phyloP scores from a whole-genome alignment of 2,888 invertebrate species.

The Hesperia comma region DNA sequence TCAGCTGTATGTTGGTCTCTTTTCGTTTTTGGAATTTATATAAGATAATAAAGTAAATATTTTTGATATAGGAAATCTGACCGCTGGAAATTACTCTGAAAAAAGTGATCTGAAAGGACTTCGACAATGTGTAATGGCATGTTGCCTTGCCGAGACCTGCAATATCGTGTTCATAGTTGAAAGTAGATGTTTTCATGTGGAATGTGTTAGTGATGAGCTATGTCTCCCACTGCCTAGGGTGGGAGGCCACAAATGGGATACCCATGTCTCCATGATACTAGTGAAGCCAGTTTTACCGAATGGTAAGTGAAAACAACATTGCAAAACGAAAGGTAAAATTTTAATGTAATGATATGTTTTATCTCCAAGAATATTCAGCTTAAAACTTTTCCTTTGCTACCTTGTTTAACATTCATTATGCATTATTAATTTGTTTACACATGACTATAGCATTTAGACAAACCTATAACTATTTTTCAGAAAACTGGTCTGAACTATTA shows the following conservation, averaged over 20 bases:
- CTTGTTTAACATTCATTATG: too few relatives aligned
- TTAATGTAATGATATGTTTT: too few relatives aligned
- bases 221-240: slow-evolving; percentile 87
- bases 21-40: background rate
- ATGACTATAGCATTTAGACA: too few relatives aligned
- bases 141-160: slow-evolving; percentile 87
- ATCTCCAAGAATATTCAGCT: too few relatives aligned
- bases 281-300: slow-evolving; percentile 87
- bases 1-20: too few relatives aligned
- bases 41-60: slow-evolving; percentile 14
- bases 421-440: too few relatives aligned
- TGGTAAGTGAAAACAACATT: slow-evolving; percentile 56
- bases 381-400: too few relatives aligned
- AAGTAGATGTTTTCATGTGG: slow-evolving; percentile 90
- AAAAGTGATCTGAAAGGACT: slow-evolving; percentile 79
- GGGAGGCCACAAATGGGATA: slow-evolving; percentile 79
- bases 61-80: slow-evolving; percentile 71
- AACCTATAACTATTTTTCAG: slow-evolving; percentile 54
- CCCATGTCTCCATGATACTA: slow-evolving; percentile 89
- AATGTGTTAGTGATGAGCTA: slow-evolving; percentile 87
- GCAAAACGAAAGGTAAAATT: too few relatives aligned
- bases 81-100: slow-evolving; percentile 85
- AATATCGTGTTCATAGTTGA: slow-evolving; percentile 92
- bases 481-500: slow-evolving; percentile 79
- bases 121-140: slow-evolving; percentile 86